These are phyloP conservation scores for Syrista parreyssii DNA, from an alignment of 2,888 invertebrate species.

Conservation along the genomic window DNA sequence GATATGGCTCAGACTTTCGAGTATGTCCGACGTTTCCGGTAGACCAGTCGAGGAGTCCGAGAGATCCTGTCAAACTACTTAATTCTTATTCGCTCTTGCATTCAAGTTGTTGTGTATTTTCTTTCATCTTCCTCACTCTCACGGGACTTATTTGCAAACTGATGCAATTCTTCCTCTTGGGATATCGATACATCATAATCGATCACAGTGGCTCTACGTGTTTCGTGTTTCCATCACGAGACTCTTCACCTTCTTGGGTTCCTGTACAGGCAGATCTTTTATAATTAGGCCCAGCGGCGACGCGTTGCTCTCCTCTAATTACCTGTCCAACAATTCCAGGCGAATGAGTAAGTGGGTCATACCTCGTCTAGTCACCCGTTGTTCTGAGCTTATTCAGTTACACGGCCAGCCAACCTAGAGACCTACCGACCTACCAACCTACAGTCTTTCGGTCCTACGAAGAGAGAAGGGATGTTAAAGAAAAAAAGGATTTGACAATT, in stretches of 20 bases:
- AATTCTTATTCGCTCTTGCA: not conserved
- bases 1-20: not conserved
- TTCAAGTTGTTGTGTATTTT: not conserved
- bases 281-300: constrained; percentile 64
- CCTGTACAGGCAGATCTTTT: constrained; percentile 36
- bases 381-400: constrained; percentile 54
- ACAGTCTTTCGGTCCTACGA: not conserved
- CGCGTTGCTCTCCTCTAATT: constrained; percentile 62
- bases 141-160: not conserved
- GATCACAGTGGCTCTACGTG: constrained; percentile 30
- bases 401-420: constrained; percentile 17
- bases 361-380: constrained; percentile 40
- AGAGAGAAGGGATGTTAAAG: not conserved
- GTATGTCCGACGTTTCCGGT: not conserved
- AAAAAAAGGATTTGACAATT: not conserved
- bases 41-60: not conserved
- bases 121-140: not conserved
- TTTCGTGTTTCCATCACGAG: constrained; percentile 23
- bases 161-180: not conserved
- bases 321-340: constrained; percentile 61
- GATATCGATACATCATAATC: constrained; percentile 44
- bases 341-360: constrained; percentile 56
- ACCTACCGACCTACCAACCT: not conserved
- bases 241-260: constrained; percentile 11
- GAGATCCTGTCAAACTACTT: not conserved